A percentile compares a stretch with the other conserved stretches of the same genome.
phyloP scores from a whole-genome alignment of 2,888 invertebrate genomes.

The Neoaliturus tenellus region DNA sequence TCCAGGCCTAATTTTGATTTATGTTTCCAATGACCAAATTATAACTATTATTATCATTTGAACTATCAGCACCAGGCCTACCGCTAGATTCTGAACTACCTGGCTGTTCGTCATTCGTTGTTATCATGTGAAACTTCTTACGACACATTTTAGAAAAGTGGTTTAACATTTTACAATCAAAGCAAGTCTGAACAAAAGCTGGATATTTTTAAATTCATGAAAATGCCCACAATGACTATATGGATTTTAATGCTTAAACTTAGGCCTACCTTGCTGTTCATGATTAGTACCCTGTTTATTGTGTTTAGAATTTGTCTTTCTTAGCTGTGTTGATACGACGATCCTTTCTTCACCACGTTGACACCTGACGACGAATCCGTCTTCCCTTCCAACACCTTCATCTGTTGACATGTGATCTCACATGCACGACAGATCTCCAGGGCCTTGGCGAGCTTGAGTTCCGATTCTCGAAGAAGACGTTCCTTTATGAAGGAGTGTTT shows the following conservation, averaged over 20 bases:
- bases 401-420: conserved; percentile 52
- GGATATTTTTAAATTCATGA: conserved; percentile 22
- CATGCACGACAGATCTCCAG: conserved; percentile 57
- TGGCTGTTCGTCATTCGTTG: background rate
- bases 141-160: conserved; percentile 10
- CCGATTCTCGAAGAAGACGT: conserved; percentile 54
- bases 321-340: background rate
- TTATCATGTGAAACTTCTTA: background rate
- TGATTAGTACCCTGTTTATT: background rate
- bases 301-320: background rate
- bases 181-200: background rate
- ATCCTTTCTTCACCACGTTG: background rate
- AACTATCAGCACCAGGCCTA: too few relatives aligned
- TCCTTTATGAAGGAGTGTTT: conserved; percentile 57
- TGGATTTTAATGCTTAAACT: background rate
- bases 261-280: background rate
- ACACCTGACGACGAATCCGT: background rate
- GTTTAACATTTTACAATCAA: conserved; percentile 2
- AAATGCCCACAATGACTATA: background rate
- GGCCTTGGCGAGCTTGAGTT: conserved; percentile 54
- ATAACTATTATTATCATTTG: background rate
- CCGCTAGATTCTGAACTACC: too few relatives aligned
- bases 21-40: conserved; percentile 5
- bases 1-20: background rate
- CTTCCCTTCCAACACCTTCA: conserved; percentile 1